Percentiles rank a stretch among this genome's conserved stretches.
These are phyloP conservation scores for Takifugu bimaculatus DNA, from an alignment of 2,113 vertebrate species.

Conservation along the genomic window DNA sequence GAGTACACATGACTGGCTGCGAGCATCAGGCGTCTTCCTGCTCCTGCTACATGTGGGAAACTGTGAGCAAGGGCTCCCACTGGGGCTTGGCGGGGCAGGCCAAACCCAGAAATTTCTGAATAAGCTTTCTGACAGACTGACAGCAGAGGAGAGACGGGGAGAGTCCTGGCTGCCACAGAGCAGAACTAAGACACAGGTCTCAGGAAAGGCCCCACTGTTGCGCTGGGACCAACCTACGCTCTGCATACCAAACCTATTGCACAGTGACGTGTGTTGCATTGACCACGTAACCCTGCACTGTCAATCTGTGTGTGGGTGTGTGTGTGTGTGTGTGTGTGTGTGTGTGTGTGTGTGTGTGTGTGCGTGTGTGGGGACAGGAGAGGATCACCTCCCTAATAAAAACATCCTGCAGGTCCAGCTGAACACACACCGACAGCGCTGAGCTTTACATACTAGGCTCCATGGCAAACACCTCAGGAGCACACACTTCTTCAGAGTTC, in stretches of 20 bases:
- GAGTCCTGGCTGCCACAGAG: slow-evolving; percentile 28
- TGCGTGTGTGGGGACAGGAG: slow-evolving; percentile 10
- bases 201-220: slow-evolving; percentile 43
- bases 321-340: slow-evolving; percentile 2
- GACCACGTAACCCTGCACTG: slow-evolving; percentile 42
- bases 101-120: slow-evolving; percentile 34
- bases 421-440: slow-evolving; percentile 59
- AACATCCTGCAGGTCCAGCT: slow-evolving; percentile 70
- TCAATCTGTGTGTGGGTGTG: slow-evolving; percentile 28
- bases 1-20: slow-evolving; percentile 50
- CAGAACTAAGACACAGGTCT: slow-evolving; percentile 50
- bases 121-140: slow-evolving; percentile 33
- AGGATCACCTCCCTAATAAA: slow-evolving; percentile 56
- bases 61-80: slow-evolving; percentile 44
- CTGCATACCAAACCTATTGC: slow-evolving; percentile 55
- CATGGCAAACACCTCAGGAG: slow-evolving; percentile 36
- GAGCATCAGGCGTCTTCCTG: slow-evolving; percentile 44
- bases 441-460: slow-evolving; percentile 14
- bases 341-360: slow-evolving; percentile 12
- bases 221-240: slow-evolving; percentile 34
- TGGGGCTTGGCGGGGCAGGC: slow-evolving; percentile 37
- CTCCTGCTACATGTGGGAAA: slow-evolving; percentile 41
- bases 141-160: slow-evolving; percentile 1
- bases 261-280: slow-evolving; percentile 43
- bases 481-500: slow-evolving; percentile 35